These are phyloP conservation scores for Halocynthia roretzi DNA, from an alignment of 23 tunicate species.

Conservation along the genomic window DNA sequence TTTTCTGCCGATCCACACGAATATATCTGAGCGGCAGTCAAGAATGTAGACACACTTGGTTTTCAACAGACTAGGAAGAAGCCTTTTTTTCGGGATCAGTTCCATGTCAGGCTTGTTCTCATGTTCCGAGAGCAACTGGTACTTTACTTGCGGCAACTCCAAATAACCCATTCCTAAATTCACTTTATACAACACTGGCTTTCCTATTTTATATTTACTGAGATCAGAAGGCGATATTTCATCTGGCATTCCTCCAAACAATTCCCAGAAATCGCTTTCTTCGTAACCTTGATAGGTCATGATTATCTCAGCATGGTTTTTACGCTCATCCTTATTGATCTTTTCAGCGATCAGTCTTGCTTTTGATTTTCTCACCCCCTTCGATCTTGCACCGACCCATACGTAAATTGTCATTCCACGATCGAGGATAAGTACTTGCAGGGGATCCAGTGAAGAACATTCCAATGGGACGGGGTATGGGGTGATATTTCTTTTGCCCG, in stretches of 20 bases:
- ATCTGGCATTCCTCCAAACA: conserved; percentile 98
- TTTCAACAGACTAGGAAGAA: conserved; percentile 62
- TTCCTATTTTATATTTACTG: conserved; percentile 41
- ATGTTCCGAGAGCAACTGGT: conserved; percentile 77
- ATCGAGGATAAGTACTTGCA: conserved; percentile 83
- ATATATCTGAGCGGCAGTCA: conserved; percentile 87
- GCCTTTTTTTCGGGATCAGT: conserved; percentile 56
- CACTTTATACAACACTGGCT: conserved; percentile 80
- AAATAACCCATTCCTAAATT: conserved; percentile 95
- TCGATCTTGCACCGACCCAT: conserved; percentile 85
- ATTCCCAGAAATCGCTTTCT: conserved; percentile 94
- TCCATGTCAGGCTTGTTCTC: conserved; percentile 54
- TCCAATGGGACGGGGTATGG: conserved; percentile 89
- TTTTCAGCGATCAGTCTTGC: conserved; percentile 96
- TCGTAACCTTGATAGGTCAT: conserved; percentile 91
- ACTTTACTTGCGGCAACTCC: conserved; percentile 91
- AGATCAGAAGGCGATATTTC: conserved; percentile 77
- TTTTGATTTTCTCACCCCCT: conserved; percentile 82
- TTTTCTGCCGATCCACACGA: conserved; percentile 94
- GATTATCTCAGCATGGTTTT: conserved; percentile 88
- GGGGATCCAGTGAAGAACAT: conserved; percentile 65
- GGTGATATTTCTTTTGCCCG: conserved; percentile 64
- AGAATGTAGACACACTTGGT: conserved; percentile 91
- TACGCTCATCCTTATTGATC: conserved; percentile 94
- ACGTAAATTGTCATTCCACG: conserved; percentile 83